Evolutionary conservation across 2,888 invertebrate species (phyloP).

Genomic region (Sicus ferrugineus): DNA sequence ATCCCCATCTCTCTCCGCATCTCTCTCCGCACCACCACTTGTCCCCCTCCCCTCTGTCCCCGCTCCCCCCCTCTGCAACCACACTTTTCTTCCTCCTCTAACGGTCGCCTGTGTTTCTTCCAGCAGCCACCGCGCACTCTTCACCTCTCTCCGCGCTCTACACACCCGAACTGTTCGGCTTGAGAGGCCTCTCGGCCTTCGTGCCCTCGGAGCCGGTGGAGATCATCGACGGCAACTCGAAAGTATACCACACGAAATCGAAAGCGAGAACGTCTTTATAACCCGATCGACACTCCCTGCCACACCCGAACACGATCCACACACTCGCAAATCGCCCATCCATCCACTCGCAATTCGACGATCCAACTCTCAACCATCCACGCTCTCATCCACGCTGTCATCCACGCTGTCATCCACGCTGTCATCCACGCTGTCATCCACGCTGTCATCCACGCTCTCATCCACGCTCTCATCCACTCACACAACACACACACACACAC

Average conservation of each 20-base stretch:
- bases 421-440: too few species aligned
- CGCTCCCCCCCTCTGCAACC: too few species aligned
- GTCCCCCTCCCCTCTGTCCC: too few species aligned
- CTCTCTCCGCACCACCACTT: too few species aligned
- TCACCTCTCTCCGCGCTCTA: slow-evolving; percentile 43
- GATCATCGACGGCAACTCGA: slow-evolving; percentile 72
- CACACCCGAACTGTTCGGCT: slow-evolving; percentile 65
- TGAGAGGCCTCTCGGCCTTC: slow-evolving; percentile 67
- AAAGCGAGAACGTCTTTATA: slow-evolving; percentile 23
- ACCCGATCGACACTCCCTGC: background rate
- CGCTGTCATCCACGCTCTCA: background rate
- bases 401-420: slow-evolving; percentile 37
- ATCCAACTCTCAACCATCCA: too few species aligned
- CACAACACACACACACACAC: slow-evolving; percentile 23
- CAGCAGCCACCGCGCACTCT: slow-evolving; percentile 7
- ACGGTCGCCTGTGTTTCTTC: too few species aligned
- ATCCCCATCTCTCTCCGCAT: too few species aligned
- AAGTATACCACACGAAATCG: slow-evolving; percentile 65
- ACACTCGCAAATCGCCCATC: slow-evolving; percentile 17
- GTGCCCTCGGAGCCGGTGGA: slow-evolving; percentile 68
- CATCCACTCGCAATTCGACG: background rate
- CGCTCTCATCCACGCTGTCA: slow-evolving; percentile 25
- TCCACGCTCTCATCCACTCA: slow-evolving; percentile 5
- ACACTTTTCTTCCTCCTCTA: background rate
- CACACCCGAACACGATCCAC: slow-evolving; percentile 11